These are phyloP conservation scores for Campoplex nolae DNA, from an alignment of 2,888 invertebrate species.

Conservation along the genomic window DNA sequence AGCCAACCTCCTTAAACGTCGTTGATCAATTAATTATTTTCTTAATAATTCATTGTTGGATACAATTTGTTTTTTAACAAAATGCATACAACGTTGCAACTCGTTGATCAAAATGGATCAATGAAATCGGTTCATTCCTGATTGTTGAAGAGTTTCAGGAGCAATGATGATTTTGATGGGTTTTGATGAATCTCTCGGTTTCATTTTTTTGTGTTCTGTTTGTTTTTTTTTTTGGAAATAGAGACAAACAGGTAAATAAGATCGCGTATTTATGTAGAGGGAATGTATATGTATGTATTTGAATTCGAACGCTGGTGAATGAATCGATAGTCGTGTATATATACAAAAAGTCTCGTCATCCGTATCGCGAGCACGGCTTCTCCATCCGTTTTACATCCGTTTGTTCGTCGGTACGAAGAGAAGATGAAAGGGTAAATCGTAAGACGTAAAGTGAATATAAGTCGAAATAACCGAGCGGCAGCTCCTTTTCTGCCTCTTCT, in stretches of 20 bases:
- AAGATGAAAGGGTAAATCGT: slow-evolving; percentile 64
- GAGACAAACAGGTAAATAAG: neutral
- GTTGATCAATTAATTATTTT: neutral
- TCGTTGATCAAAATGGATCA: neutral
- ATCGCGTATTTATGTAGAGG: neutral
- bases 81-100: neutral
- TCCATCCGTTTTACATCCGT: slow-evolving; percentile 62
- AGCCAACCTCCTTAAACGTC: too few relatives aligned
- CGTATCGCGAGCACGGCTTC: slow-evolving; percentile 24
- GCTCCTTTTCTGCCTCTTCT: slow-evolving; percentile 36
- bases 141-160: neutral
- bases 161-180: neutral
- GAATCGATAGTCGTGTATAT: slow-evolving; percentile 31
- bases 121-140: neutral
- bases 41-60: neutral
- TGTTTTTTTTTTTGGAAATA: too few relatives aligned
- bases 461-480: slow-evolving; percentile 55
- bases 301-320: slow-evolving; percentile 3
- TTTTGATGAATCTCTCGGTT: neutral
- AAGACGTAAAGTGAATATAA: slow-evolving; percentile 47
- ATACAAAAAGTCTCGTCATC: slow-evolving; percentile 42
- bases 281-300: neutral
- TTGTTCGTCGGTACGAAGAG: slow-evolving; percentile 46
- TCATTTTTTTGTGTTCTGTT: too few relatives aligned
- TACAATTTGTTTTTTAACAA: neutral